Conservation (phyloP, 2,888 invertebrate genomes). For the Macrophya alboannulata region DNA sequence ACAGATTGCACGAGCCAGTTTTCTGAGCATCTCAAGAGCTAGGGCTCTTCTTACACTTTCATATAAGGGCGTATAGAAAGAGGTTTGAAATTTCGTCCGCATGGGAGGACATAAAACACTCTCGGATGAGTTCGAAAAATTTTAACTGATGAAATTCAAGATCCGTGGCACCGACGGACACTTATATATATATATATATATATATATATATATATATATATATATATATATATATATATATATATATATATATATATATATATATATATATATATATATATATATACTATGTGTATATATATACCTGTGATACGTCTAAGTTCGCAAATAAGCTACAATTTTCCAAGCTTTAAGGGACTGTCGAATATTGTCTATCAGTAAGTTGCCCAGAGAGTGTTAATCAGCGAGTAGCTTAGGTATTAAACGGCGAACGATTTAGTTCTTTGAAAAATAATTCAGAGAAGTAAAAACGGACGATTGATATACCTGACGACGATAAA, state of each 20-base stretch:
- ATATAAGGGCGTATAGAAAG: background rate
- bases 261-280: too few relatives aligned
- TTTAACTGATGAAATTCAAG: slow-evolving; percentile 39
- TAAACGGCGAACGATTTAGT: background rate
- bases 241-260: too few relatives aligned
- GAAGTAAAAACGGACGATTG: background rate
- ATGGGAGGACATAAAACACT: background rate
- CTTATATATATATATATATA: background rate
- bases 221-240: too few relatives aligned
- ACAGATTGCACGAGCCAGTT: background rate
- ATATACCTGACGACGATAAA: background rate
- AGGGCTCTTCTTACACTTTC: background rate
- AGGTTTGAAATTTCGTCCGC: slow-evolving; percentile 38
- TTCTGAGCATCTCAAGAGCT: background rate
- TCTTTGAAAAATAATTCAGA: background rate
- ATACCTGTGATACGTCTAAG: background rate
- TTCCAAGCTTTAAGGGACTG: background rate
- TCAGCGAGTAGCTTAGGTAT: background rate
- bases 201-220: too few relatives aligned
- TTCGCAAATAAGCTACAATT: slow-evolving; percentile 11
- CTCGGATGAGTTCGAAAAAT: slow-evolving; percentile 33
- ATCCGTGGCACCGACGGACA: slow-evolving; percentile 9
- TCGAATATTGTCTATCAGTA: background rate
- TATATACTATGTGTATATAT: too few relatives aligned
- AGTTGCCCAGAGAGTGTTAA: background rate